These are phyloP conservation scores for Reinhardtius hippoglossoides DNA, from an alignment of 2,113 vertebrate genomes.

Conservation along the genomic window DNA sequence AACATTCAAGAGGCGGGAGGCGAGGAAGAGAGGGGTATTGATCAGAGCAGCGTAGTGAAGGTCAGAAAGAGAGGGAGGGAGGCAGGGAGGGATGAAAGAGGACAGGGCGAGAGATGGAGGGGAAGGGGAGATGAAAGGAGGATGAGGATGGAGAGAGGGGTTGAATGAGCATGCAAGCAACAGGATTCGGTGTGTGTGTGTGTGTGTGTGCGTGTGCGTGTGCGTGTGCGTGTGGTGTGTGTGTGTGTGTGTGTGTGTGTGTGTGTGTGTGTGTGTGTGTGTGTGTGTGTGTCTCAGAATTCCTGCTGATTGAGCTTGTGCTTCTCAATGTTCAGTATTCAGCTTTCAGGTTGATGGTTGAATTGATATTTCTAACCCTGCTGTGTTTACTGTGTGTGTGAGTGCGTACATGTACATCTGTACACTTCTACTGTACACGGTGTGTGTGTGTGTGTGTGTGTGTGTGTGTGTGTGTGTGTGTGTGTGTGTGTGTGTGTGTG, in stretches of 20 bases:
- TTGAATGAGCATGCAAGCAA: slow-evolving; percentile 66
- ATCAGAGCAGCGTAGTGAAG: slow-evolving; percentile 92
- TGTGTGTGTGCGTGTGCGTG: no score
- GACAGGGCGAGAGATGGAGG: slow-evolving; percentile 63
- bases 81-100: slow-evolving; percentile 68
- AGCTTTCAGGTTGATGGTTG: slow-evolving; percentile 74
- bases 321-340: slow-evolving; percentile 78
- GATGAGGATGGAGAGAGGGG: slow-evolving; percentile 69
- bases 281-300: slow-evolving; percentile 57
- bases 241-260: slow-evolving; percentile 38
- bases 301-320: slow-evolving; percentile 76
- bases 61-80: slow-evolving; percentile 81
- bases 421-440: slow-evolving; percentile 32
- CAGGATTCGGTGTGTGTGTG: slow-evolving; percentile 29
- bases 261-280: slow-evolving; percentile 38
- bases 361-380: slow-evolving; percentile 78
- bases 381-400: slow-evolving; percentile 56
- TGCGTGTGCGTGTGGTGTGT: slow-evolving; percentile 35
- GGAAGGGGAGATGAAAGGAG: slow-evolving; percentile 71
- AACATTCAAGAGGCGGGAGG: slow-evolving; percentile 85
- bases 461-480: slow-evolving; percentile 24
- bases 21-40: slow-evolving; percentile 90
- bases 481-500: slow-evolving; percentile 28
- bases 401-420: slow-evolving; percentile 38
- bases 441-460: slow-evolving; percentile 17